These are phyloP conservation scores for Patella caerulea DNA, from an alignment of 2,888 invertebrate species.

Conservation along the genomic window DNA sequence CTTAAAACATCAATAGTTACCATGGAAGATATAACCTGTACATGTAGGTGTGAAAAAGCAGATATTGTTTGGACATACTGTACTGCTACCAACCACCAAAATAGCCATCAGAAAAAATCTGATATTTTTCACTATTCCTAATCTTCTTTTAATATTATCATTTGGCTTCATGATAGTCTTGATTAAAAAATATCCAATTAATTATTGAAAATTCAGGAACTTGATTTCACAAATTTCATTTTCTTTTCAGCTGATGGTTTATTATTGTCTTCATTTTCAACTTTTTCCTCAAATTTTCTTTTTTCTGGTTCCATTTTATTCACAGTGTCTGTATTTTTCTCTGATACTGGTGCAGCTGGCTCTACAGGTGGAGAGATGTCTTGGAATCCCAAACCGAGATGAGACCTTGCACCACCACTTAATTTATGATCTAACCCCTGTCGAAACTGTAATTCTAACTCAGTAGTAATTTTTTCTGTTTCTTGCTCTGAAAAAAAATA, in stretches of 20 bases:
- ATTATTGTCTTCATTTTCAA: conserved; percentile 23
- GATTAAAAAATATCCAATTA: too few relatives aligned
- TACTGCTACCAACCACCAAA: too few relatives aligned
- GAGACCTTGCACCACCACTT: conserved; percentile 50
- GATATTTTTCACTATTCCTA: too few relatives aligned
- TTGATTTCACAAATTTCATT: conserved; percentile 58
- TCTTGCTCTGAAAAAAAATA: conserved; percentile 38
- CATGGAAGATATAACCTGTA: too few relatives aligned
- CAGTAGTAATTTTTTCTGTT: conserved; percentile 43
- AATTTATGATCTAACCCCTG: conserved; percentile 63
- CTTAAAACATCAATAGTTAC: too few relatives aligned
- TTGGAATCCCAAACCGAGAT: conserved; percentile 66
- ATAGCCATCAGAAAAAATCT: too few relatives aligned
- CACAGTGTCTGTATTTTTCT: conserved; percentile 21
- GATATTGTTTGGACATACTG: too few relatives aligned
- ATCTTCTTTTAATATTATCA: too few relatives aligned
- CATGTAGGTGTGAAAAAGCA: too few relatives aligned
- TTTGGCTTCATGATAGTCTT: too few relatives aligned
- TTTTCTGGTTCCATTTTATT: conserved; percentile 25
- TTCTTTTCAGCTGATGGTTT: conserved; percentile 27
- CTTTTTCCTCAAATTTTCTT: conserved; percentile 25
- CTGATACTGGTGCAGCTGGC: neutral
- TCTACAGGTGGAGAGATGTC: conserved; percentile 16
- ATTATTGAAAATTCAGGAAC: conserved; percentile 33
- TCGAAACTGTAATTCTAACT: conserved; percentile 64